phyloP scores from a whole-genome alignment of 2,113 vertebrate species.

The Raja brachyura region DNA sequence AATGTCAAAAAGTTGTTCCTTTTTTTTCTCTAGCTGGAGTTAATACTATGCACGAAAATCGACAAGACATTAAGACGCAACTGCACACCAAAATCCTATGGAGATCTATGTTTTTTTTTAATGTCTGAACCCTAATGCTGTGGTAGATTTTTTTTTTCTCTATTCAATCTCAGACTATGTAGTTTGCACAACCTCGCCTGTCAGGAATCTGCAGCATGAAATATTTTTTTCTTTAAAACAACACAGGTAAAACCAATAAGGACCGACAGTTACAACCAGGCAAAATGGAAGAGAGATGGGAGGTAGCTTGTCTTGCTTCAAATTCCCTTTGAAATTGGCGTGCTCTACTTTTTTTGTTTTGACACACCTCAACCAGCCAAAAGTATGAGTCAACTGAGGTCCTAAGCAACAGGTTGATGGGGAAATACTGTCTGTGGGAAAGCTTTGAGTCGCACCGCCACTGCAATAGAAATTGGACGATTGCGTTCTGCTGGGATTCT shows the following conservation, averaged over 20 bases:
- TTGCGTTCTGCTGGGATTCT: background rate
- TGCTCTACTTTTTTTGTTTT: constrained; percentile 1
- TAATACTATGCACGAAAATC: constrained; percentile 54
- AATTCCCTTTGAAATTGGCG: constrained; percentile 45
- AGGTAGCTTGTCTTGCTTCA: constrained; percentile 65
- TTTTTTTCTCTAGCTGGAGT: constrained; percentile 52
- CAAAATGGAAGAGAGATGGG: constrained; percentile 60
- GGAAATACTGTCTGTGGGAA: constrained; percentile 13
- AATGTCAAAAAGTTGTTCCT: constrained; percentile 32
- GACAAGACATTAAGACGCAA: constrained; percentile 50
- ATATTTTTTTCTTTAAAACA: constrained; percentile 43
- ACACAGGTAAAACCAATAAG: constrained; percentile 70
- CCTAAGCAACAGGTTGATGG: background rate
- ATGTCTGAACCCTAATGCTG: constrained; percentile 9
- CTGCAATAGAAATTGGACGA: background rate
- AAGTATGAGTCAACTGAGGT: constrained; percentile 14
- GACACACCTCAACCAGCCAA: constrained; percentile 32
- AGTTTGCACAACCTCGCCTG: constrained; percentile 41
- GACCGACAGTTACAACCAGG: constrained; percentile 69
- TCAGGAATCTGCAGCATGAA: constrained; percentile 47
- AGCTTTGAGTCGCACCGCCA: background rate
- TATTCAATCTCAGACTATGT: constrained; percentile 50
- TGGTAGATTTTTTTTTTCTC: constrained; percentile 41
- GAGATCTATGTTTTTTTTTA: constrained; percentile 46
- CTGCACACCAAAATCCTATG: constrained; percentile 46